These are phyloP conservation scores for Struthidea cinerea DNA, from an alignment of 2,113 vertebrate species.

Conservation along the genomic window DNA sequence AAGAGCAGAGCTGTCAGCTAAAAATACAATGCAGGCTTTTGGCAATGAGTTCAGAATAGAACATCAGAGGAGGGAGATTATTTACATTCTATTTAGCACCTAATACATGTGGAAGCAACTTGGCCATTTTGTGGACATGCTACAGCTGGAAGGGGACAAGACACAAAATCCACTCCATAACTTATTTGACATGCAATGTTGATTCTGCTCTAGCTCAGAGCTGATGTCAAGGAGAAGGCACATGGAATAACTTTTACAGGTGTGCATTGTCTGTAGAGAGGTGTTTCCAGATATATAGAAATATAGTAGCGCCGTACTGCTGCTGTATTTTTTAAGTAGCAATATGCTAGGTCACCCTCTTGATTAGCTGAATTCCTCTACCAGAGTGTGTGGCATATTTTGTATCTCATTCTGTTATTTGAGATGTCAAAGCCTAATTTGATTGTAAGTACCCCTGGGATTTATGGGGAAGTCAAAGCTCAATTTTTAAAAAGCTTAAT, in stretches of 20 bases:
- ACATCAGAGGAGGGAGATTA: background rate
- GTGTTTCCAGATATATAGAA: background rate
- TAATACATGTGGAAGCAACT: background rate
- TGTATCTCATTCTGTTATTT: conserved; percentile 13
- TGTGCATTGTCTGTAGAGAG: background rate
- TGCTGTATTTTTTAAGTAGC: background rate
- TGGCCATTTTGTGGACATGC: background rate
- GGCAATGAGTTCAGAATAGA: background rate
- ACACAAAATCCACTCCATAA: background rate
- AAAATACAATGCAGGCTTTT: background rate
- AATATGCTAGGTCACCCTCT: background rate
- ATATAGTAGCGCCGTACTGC: background rate
- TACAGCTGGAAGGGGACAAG: background rate
- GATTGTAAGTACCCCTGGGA: conserved; percentile 31
- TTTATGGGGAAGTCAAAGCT: conserved; percentile 28
- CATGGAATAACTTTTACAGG: background rate
- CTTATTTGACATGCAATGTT: background rate
- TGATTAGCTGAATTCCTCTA: background rate
- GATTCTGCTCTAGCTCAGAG: background rate
- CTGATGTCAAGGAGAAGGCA: background rate
- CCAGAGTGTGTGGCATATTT: background rate
- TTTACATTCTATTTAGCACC: background rate
- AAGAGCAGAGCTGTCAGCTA: background rate
- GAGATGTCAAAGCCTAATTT: conserved; percentile 34
- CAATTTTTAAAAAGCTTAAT: conserved; percentile 48